phyloP scores from a whole-genome alignment of 1,140 invertebrate species.

The Formica selysi region DNA sequence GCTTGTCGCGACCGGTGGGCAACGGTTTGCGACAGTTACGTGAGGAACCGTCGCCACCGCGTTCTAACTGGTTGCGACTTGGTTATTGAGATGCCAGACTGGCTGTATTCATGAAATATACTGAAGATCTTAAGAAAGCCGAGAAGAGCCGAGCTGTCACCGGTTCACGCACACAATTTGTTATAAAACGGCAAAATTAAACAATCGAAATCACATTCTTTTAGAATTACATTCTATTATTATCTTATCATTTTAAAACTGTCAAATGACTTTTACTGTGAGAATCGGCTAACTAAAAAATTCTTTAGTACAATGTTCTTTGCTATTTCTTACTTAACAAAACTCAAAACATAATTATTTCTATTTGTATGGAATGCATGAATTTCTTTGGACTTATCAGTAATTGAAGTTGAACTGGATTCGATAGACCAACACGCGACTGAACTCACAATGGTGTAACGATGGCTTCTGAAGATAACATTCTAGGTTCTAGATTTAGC shows the following conservation, averaged over 20 bases:
- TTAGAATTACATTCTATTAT: not conserved
- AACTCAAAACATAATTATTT: conserved; percentile 25
- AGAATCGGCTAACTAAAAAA: not conserved
- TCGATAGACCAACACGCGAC: conserved; percentile 53
- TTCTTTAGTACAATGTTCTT: not conserved
- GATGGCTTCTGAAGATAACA: conserved; percentile 48
- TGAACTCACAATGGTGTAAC: conserved; percentile 12
- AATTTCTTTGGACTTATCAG: conserved; percentile 19
- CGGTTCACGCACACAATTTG: not conserved
- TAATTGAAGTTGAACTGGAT: conserved; percentile 50
- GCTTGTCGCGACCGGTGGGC: conserved; percentile 74
- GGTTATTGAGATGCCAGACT: conserved; percentile 70
- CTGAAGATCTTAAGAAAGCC: conserved; percentile 21
- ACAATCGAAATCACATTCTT: not conserved
- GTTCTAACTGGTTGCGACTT: conserved; percentile 69
- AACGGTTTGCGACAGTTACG: conserved; percentile 76
- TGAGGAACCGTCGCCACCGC: conserved; percentile 64
- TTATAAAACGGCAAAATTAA: not conserved
- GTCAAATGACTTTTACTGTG: not conserved
- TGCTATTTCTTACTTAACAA: not conserved
- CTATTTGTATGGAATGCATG: not conserved
- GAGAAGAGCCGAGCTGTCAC: not conserved
- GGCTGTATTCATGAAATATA: conserved; percentile 8
- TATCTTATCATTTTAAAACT: no score
- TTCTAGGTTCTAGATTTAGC: conserved; percentile 19